A percentile compares a stretch with the other conserved stretches of the same genome.
Conservation (phyloP, 2,888 invertebrate genomes). For the Ochlodes sylvanus region DNA sequence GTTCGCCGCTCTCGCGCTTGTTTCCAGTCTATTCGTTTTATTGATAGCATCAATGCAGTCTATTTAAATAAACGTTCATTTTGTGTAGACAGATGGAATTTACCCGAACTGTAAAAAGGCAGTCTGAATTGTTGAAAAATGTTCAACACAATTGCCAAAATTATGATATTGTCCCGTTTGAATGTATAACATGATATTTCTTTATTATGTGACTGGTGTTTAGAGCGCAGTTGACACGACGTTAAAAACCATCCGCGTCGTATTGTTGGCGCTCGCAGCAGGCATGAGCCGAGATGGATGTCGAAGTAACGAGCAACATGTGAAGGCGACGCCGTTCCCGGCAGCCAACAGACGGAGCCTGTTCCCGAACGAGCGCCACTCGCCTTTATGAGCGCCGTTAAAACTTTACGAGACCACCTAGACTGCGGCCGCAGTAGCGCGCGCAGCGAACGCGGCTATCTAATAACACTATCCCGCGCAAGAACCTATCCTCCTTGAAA, state of each 20-base stretch:
- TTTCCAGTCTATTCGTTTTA: not conserved
- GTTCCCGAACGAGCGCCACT: constrained; percentile 17
- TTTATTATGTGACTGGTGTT: not conserved
- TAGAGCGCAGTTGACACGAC: not conserved
- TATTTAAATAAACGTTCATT: not conserved
- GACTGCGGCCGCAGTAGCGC: not conserved
- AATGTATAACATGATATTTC: too few species aligned
- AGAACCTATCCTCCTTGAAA: too few species aligned
- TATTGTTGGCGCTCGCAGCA: not conserved
- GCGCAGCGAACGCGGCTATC: not conserved
- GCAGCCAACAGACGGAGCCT: constrained; percentile 17
- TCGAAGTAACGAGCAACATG: constrained; percentile 21
- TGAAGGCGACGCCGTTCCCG: constrained; percentile 19
- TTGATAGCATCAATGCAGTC: not conserved
- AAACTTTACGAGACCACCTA: constrained; percentile 23
- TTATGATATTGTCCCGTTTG: too few species aligned
- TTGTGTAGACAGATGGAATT: not conserved
- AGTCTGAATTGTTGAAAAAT: not conserved
- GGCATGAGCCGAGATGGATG: not conserved
- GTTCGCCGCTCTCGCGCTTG: not conserved
- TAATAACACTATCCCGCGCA: not conserved
- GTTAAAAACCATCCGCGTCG: not conserved
- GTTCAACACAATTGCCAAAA: too few species aligned
- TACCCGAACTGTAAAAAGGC: not conserved
- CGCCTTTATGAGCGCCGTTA: constrained; percentile 21